Evolutionary conservation across 1,140 invertebrate genomes (phyloP).

Genomic region (Venustaconcha ellipsiformis): DNA sequence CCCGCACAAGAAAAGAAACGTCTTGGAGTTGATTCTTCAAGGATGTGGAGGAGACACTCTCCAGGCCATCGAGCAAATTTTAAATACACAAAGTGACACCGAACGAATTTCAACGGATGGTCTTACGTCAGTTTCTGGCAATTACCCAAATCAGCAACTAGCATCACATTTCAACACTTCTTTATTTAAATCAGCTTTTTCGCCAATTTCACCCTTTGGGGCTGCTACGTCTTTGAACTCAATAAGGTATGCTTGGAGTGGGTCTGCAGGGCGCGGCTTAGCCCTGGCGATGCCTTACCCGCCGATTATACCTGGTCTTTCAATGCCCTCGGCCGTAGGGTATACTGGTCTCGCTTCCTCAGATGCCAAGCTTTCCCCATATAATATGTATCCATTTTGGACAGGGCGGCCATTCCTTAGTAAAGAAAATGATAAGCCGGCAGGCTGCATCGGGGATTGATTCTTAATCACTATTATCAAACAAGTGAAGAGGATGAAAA

Average conservation of each 20-base stretch:
- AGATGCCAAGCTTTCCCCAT: constrained; percentile 25
- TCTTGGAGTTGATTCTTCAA: constrained; percentile 85
- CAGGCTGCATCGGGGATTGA: constrained; percentile 29
- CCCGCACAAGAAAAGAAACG: constrained; percentile 83
- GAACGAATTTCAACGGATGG: constrained; percentile 7
- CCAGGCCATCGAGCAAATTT: constrained; percentile 85
- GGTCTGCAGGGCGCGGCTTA: constrained; percentile 20
- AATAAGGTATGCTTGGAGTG: constrained; percentile 31
- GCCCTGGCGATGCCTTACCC: constrained; percentile 29
- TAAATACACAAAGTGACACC: constrained; percentile 49
- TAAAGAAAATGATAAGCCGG: constrained; percentile 26
- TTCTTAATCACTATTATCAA: no score
- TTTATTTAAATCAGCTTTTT: constrained; percentile 32
- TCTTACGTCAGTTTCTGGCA: not conserved
- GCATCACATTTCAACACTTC: not conserved
- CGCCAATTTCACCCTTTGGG: constrained; percentile 20
- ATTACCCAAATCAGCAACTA: no score
- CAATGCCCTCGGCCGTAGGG: constrained; percentile 17
- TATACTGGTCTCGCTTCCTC: constrained; percentile 9
- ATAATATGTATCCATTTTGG: constrained; percentile 34
- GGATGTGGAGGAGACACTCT: constrained; percentile 85
- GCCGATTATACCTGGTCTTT: constrained; percentile 24
- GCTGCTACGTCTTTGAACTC: constrained; percentile 25
- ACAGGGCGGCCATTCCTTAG: constrained; percentile 12
- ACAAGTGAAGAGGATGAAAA: no score